Evolutionary conservation across 2,113 vertebrate species (phyloP).

Genomic region (Ophiodon elongatus): DNA sequence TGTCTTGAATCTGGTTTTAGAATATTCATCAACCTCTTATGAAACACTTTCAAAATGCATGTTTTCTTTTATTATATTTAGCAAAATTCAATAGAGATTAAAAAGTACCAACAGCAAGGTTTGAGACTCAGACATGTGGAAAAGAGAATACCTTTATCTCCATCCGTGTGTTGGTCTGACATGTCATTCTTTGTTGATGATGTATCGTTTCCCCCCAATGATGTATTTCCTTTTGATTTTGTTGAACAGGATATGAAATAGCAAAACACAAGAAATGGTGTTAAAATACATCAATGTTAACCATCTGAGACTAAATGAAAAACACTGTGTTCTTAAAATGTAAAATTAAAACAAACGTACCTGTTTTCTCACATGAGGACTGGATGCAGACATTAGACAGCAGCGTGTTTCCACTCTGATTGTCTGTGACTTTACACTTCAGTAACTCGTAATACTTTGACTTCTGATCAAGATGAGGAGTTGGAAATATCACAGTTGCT

Average conservation of each 20-base stretch:
- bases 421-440: no score
- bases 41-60: background rate
- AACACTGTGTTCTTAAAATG: fast-evolving
- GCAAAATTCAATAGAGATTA: background rate
- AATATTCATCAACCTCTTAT: background rate
- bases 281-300: background rate
- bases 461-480: background rate
- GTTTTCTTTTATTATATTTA: background rate
- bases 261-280: background rate
- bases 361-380: no score
- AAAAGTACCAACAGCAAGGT: background rate
- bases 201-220: background rate
- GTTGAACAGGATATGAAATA: background rate
- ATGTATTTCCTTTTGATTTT: background rate
- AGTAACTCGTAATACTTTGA: no score
- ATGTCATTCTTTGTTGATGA: background rate
- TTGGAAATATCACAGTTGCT: fast-evolving
- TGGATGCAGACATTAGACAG: no score
- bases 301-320: background rate
- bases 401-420: no score
- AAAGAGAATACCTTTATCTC: no score
- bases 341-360: background rate
- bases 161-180: background rate
- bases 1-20: background rate
- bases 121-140: background rate